Evolutionary conservation across 2,113 vertebrate species (phyloP), one percentile per base, ranked within the genome.

Genomic region (Bujurquina vittata): DNA sequence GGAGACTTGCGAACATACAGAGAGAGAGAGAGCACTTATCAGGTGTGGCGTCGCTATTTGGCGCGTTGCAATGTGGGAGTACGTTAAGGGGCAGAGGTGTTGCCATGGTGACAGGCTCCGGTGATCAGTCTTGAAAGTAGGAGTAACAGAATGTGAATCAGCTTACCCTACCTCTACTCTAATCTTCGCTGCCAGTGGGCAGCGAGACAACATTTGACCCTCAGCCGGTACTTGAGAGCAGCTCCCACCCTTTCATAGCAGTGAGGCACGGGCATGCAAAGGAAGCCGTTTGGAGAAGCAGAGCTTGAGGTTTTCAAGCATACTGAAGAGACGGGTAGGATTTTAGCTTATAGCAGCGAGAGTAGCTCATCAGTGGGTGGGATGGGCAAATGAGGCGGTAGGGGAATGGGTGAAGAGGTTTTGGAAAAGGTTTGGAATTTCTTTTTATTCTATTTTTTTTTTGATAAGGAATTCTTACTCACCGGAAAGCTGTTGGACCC

Each of bases 401-500:
- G 77, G 81, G 87, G 4, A 46, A 77, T 76, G 83, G 89, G 77
- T 91, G 81, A 81, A 76, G 83, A 86, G 91, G 33, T 80, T 75
- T 77, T 54, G 67, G 67, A 33, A 54, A 72, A 54, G 67, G 67
- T 72, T 33, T 54, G 26, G 26, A 72, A 54, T 72, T 72, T 72
- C 18, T 9, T 1, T 49, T 69, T 20, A n/a, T 12, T 18, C 0
- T 2, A 11, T 18, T 18, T 67, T 26, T 67, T 26, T 26, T 69
- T 72, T 72, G 23, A 61, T 1, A 37, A 76, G 37, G 18, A 52
- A 52, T 43, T 76, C 4, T 67, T 89, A 96, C 98, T 98, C 95
- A 99, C 98, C 98, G 95, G 98, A 96, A 94, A 99, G 94, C 94
- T 99, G 98, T 94, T 98, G 98, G 94, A 97, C 97, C 11, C 97